Conservation (phyloP, 2,797 vertebrate species). For the Tauraco hartlaubi region DNA sequence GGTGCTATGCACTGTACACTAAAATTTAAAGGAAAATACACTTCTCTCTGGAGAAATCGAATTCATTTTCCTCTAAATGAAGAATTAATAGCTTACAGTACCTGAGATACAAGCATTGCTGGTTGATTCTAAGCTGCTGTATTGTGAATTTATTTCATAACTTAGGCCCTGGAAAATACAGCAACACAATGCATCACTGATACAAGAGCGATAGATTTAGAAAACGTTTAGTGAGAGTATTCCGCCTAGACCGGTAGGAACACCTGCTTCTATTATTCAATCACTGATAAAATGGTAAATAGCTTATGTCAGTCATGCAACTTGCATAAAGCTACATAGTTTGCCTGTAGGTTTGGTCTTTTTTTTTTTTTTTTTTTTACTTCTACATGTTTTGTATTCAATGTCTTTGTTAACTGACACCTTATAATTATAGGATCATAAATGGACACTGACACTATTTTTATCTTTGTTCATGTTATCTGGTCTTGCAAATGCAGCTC, state of each 20-base stretch:
- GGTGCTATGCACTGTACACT: background rate
- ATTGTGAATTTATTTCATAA: constrained; percentile 69
- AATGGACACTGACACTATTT: constrained; percentile 68
- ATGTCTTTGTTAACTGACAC: constrained; percentile 72
- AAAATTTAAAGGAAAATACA: background rate
- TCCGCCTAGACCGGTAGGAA: constrained; percentile 74
- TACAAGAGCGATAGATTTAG: constrained; percentile 75
- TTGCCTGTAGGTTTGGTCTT: constrained; percentile 68
- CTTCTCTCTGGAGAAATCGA: background rate
- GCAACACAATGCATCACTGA: constrained; percentile 68
- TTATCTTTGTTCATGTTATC: constrained; percentile 69
- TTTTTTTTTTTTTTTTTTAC: background rate
- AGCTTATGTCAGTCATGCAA: constrained; percentile 75
- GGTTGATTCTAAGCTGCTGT: constrained; percentile 45
- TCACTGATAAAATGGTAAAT: constrained; percentile 81
- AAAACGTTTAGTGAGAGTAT: constrained; percentile 75
- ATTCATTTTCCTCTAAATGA: constrained; percentile 65
- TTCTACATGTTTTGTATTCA: constrained; percentile 59
- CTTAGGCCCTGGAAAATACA: constrained; percentile 57
- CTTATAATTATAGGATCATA: constrained; percentile 70
- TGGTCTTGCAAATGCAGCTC: constrained; percentile 43
- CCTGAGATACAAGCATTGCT: constrained; percentile 38
- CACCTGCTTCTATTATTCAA: constrained; percentile 80
- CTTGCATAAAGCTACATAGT: constrained; percentile 70
- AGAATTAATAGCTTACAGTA: constrained; percentile 41